Evolutionary conservation across 2,113 vertebrate species (phyloP).

Genomic region (Coreoperca whiteheadi): DNA sequence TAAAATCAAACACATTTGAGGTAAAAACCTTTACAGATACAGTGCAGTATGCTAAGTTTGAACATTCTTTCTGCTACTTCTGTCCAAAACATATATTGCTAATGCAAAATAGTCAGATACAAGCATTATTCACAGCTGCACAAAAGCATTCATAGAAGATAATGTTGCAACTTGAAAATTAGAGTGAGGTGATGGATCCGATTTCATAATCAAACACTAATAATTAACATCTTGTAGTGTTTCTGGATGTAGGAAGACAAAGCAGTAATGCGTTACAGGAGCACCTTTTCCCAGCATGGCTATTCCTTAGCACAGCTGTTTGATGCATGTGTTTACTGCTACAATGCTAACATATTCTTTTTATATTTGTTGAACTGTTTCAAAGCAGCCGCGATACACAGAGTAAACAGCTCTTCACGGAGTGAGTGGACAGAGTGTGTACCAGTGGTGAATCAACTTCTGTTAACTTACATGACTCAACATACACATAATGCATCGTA

Average conservation of each 20-base stretch:
- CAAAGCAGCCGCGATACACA: background rate
- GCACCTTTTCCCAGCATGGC: too few relatives aligned
- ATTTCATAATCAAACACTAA: too few relatives aligned
- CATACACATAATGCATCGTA: background rate
- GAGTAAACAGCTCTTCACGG: background rate
- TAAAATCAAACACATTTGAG: background rate
- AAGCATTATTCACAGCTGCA: background rate
- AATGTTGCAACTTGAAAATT: background rate
- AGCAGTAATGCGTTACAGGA: too few relatives aligned
- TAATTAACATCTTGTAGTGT: too few relatives aligned
- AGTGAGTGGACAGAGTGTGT: background rate
- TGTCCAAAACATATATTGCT: background rate
- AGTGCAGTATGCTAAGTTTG: background rate
- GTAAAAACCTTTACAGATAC: background rate
- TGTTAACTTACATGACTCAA: background rate
- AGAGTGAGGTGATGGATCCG: too few relatives aligned
- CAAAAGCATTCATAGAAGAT: background rate
- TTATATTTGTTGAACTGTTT: slow-evolving; percentile 1
- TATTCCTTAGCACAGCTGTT: too few relatives aligned
- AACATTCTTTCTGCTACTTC: background rate
- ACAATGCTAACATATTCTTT: too few relatives aligned
- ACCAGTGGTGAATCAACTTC: background rate
- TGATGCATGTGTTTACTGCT: too few relatives aligned
- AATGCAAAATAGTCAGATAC: background rate
- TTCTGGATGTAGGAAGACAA: too few relatives aligned